A percentile compares a stretch with the other conserved stretches of the same genome.
phyloP scores from a whole-genome alignment of 2,888 invertebrate genomes.

The Corythucha ciliata region DNA sequence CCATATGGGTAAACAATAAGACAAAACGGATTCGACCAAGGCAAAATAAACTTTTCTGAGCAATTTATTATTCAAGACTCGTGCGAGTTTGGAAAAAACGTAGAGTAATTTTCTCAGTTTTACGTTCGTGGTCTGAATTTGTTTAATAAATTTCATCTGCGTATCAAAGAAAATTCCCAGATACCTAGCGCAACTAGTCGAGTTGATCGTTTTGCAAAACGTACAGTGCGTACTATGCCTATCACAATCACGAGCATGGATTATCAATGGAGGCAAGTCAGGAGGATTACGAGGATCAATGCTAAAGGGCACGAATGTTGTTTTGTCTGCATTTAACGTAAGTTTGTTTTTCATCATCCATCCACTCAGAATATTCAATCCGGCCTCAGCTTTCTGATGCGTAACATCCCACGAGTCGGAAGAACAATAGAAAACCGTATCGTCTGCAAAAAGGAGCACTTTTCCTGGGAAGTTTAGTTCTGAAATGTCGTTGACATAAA shows the following conservation, averaged over 20 bases:
- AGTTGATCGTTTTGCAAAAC: too few relatives aligned
- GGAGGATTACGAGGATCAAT: neutral
- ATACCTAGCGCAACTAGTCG: too few relatives aligned
- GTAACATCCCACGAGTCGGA: constrained; percentile 2
- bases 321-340: constrained; percentile 12
- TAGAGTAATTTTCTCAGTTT: too few relatives aligned
- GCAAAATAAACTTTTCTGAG: too few relatives aligned
- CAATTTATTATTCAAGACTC: too few relatives aligned
- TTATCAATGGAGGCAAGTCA: neutral
- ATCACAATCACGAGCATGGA: constrained; percentile 1
- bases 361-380: constrained; percentile 5
- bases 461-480: constrained; percentile 1
- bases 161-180: too few relatives aligned
- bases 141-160: too few relatives aligned
- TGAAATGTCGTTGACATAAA: constrained; percentile 3
- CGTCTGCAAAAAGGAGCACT: constrained; percentile 12
- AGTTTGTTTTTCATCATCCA: constrained; percentile 7
- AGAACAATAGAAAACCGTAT: constrained; percentile 12
- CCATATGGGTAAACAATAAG: too few relatives aligned
- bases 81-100: too few relatives aligned
- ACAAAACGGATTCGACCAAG: too few relatives aligned
- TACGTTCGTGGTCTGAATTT: too few relatives aligned
- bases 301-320: neutral
- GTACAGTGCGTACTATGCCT: too few relatives aligned
- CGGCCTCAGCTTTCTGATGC: neutral